Conservation (phyloP, 1,140 invertebrate species). For the Leptestheria dahalacensis region DNA sequence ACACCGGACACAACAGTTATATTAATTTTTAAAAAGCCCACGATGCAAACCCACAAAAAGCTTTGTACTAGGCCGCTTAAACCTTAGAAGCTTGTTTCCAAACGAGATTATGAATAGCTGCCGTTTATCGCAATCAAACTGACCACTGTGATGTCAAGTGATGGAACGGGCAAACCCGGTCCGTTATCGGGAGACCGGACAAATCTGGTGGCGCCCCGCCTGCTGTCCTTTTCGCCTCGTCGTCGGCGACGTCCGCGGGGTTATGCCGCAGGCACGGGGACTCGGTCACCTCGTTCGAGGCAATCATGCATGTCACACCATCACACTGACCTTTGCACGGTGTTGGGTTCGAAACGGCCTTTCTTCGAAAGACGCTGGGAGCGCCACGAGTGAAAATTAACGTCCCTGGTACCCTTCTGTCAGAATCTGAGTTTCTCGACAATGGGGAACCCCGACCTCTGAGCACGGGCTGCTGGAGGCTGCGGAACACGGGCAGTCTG, state of each 20-base stretch:
- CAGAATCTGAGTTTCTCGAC: background rate
- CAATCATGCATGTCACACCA: conserved; percentile 14
- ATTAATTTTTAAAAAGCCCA: no score
- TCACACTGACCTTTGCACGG: conserved; percentile 12
- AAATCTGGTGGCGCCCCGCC: background rate
- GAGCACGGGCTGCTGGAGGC: background rate
- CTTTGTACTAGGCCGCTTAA: background rate
- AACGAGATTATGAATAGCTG: background rate
- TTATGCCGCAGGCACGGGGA: conserved; percentile 3
- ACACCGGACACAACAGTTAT: background rate
- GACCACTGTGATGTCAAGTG: conserved; percentile 30
- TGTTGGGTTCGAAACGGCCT: conserved; percentile 23
- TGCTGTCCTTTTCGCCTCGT: conserved; percentile 3
- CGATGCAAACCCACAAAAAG: background rate
- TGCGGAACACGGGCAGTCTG: conserved; percentile 7
- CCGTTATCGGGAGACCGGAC: conserved; percentile 14
- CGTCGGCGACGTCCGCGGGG: background rate
- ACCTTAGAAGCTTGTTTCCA: background rate
- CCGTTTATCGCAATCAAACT: conserved; percentile 19
- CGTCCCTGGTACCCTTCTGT: background rate
- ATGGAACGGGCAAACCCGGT: conserved; percentile 35
- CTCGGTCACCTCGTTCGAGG: conserved; percentile 1
- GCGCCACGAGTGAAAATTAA: background rate
- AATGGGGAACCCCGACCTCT: background rate
- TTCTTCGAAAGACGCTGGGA: background rate